Evolutionary conservation across 2,797 vertebrate genomes (phyloP), one percentile per base, ranked within the genome.

Genomic region (Sebastes matsubarae): DNA sequence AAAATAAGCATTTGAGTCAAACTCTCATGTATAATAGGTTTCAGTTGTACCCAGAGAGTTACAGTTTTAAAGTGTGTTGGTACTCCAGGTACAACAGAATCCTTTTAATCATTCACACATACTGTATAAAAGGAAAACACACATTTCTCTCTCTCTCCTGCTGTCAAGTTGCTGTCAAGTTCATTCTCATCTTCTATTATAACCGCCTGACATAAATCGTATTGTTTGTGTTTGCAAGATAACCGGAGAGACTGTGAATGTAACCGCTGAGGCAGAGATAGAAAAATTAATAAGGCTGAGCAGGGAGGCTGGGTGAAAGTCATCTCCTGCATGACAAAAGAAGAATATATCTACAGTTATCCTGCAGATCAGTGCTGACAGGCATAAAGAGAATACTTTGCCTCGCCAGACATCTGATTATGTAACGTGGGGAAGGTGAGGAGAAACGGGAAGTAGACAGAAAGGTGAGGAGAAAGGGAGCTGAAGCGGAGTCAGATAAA

Each of bases 301-400:
- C 63, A 52, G 66, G 54, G 66, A 73, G 67, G 61, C 74, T 58
- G 7, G 24, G 22, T 34, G 59, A 32, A 61, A 63, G 34, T 42
- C 30, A 60, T 64, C 75, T 72, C 32, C 79, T 36, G 36, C 24
- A 78, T 64, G 6, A 65, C 72, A 70, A 72, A 79, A 77, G 32
- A 57, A 67, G 22, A 67, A 72, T 60, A 79, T 16, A 64, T 73
- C 68, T 57, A 8, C n/a, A 60, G 36, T 74, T 77, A 54, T 77
- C 74, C 69, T n/a, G 52, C 67, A 85, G 73, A 86, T 84, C 82
- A 52, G 74, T 30, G 79, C 72, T 82, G 86, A 85, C 75, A 81
- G 72, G 69, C 73, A 72, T 32, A 46, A 74, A 84, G 76, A 70
- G 10, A 76, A 87, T 70, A 77, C 70, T 72, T 36, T 42, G 27